A percentile compares a stretch with the other conserved stretches of the same genome.
Conservation (phyloP, 2,888 invertebrate genomes). For the Empis livida region DNA sequence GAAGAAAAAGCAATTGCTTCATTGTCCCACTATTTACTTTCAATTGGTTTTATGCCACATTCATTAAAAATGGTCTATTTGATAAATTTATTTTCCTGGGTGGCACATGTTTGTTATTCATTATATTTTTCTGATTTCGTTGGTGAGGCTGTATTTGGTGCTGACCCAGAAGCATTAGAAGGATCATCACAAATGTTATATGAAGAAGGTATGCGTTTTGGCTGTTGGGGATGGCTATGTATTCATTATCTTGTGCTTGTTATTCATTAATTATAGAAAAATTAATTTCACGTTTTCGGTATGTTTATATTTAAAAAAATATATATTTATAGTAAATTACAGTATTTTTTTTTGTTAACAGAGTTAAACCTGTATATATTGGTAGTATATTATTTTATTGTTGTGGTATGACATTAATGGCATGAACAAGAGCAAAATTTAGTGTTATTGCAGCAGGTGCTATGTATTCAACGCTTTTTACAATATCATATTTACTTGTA, state of each 20-base stretch:
- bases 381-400: constrained; percentile 81
- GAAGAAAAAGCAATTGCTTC: constrained; percentile 36
- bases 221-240: constrained; percentile 97
- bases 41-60: constrained; percentile 84
- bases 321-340: too few species aligned
- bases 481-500: constrained; percentile 88
- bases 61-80: constrained; percentile 76
- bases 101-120: constrained; percentile 94
- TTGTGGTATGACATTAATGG: constrained; percentile 79
- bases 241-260: constrained; percentile 85
- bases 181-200: constrained; percentile 58
- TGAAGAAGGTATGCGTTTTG: constrained; percentile 85
- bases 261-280: constrained; percentile 83
- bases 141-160: constrained; percentile 31
- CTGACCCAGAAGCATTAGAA: constrained; percentile 50
- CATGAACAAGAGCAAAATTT: constrained; percentile 56
- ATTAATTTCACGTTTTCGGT: constrained; percentile 62
- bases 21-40: constrained; percentile 67
- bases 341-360: too few species aligned
- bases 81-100: constrained; percentile 95
- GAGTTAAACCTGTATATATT: constrained; percentile 77
- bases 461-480: constrained; percentile 95
- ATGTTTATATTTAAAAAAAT: constrained; percentile 16
- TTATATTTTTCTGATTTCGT: constrained; percentile 92
- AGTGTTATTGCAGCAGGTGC: constrained; percentile 84